phyloP scores from a whole-genome alignment of 35 echinoderm and acorn worm genomes.

The Heliocidaris erythrogramma region DNA sequence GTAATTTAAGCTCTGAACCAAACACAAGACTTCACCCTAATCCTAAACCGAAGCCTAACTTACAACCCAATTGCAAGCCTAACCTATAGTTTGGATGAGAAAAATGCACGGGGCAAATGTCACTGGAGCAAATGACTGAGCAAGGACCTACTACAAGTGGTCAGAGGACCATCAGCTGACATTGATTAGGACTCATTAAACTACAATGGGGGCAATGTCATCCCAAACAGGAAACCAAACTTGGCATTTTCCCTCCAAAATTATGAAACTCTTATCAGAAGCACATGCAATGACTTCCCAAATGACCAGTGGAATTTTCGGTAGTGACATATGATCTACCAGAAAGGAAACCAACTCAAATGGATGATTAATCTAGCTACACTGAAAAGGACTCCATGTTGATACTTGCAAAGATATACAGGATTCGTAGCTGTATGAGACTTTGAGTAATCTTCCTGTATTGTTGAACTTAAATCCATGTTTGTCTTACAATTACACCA shows the following conservation, averaged over 20 bases:
- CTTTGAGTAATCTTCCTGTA: background rate
- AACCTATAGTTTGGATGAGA: no score
- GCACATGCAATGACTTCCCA: background rate
- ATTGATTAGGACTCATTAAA: background rate
- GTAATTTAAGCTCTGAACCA: no score
- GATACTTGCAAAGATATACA: background rate
- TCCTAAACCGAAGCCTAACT: no score
- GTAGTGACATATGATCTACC: background rate
- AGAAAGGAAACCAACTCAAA: background rate
- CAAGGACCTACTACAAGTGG: no score
- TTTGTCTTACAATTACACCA: background rate
- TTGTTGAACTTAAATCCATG: background rate
- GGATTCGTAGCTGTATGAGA: background rate
- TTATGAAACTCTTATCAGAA: background rate
- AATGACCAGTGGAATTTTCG: background rate
- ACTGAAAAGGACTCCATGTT: background rate
- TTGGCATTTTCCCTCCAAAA: background rate
- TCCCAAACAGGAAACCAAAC: background rate
- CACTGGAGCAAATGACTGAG: no score
- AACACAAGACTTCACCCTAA: no score
- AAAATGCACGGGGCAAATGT: no score
- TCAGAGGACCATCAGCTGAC: background rate
- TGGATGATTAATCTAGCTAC: background rate
- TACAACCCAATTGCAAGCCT: no score
- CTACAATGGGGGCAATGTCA: background rate